Evolutionary conservation across 2,797 vertebrate species (phyloP).

Genomic region (Tapera naevia): DNA sequence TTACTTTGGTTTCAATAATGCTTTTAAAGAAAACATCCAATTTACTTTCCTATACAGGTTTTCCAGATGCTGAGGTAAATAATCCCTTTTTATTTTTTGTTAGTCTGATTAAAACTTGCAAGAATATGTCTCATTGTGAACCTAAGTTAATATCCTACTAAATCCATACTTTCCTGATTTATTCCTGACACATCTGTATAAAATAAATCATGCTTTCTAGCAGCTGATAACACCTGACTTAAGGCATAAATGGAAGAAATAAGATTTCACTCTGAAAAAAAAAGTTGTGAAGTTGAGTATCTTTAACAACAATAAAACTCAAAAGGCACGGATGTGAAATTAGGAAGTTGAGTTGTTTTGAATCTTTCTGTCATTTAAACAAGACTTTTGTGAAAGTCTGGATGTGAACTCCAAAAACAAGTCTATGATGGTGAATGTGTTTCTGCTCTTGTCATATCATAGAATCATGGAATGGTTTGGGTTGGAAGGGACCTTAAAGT

Average conservation of each 20-base stretch:
- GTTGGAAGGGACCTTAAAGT: too few species aligned
- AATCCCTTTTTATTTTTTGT: not conserved
- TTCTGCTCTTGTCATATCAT: not conserved
- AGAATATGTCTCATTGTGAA: not conserved
- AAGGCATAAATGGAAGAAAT: not conserved
- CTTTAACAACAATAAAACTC: not conserved
- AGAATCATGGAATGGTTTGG: too few species aligned
- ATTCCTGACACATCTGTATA: not conserved
- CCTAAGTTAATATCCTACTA: not conserved
- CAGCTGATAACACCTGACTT: not conserved
- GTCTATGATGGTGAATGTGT: not conserved
- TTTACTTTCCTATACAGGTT: not conserved
- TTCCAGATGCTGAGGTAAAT: not conserved
- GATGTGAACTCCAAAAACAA: not conserved
- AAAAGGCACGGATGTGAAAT: not conserved
- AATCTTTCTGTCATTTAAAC: not conserved
- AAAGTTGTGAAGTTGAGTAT: not conserved
- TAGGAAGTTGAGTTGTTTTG: not conserved
- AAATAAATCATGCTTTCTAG: not conserved
- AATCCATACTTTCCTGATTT: not conserved
- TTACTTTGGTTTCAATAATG: not conserved
- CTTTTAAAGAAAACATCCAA: not conserved
- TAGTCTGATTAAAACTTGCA: not conserved
- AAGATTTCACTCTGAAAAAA: not conserved
- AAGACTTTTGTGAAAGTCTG: not conserved